Base-by-base conservation (phyloP, 2,113 vertebrate genomes). In the Heptranchias perlo region DNA sequence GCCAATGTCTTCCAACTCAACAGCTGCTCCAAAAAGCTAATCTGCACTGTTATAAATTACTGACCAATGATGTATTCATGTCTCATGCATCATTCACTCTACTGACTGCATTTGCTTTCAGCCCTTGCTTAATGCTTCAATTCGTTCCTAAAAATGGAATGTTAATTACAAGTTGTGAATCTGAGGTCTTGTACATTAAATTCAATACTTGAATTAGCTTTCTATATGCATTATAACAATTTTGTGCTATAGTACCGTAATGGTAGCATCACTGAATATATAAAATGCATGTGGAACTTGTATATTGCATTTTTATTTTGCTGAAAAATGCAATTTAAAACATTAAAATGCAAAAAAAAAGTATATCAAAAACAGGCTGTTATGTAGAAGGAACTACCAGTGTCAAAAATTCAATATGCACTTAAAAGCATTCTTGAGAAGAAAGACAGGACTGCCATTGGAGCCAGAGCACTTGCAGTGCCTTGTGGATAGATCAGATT, bases 91-190 rank as follows among this genome's bases (percentile, higher is more conserved):
- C 58, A 93, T 64, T 62, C 61, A 39, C 89, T 93, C 58, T 54
- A 64, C 39, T 62, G 58, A 93, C 39, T 62, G 89, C 16, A 21
- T 93, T 93, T 93, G 58, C 54, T 44, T 93, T 93, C 89, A 64
- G n/a, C 10, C 35, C 35, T 93, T 93, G 54, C 58, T 92, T 61
- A 58, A 92, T 14, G 18, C 61, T 62, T 62, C 58, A 93, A 93
- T 93, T 93, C 39, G 89, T 62, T 93, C 89, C 16, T 64, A 62
- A n/a, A 62, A 93, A 16, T 92, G 54, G 35, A 61, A 62, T 92
- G 44, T 92, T n/a, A 62, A 92, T 93, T 93, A 62, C 35, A 93
- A 93, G 64, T 61, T 93, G 89, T 62, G 58, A 64, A 93, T 93
- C 35, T 62, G n/a, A 39, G 89, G 18, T 39, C 89, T 39, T 93